phyloP scores from a whole-genome alignment of 2,113 vertebrate genomes.

The Sceloporus undulatus region DNA sequence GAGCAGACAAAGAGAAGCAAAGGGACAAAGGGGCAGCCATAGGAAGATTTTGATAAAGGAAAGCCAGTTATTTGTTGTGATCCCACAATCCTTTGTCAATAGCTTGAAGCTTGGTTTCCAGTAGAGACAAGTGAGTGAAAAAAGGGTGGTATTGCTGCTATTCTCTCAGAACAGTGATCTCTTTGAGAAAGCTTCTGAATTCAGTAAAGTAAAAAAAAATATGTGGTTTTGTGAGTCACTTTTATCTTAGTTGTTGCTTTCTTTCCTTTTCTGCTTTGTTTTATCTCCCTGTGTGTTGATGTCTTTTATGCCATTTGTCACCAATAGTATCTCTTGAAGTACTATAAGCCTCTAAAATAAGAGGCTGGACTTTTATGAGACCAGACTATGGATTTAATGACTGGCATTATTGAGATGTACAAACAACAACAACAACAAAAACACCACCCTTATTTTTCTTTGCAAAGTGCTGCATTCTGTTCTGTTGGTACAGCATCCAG shows the following conservation, averaged over 20 bases:
- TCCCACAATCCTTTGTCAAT: not conserved
- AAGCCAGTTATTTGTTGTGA: no score
- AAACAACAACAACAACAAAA: not conserved
- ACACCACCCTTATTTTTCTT: not conserved
- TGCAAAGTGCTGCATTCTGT: not conserved
- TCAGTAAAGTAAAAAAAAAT: conserved; percentile 10
- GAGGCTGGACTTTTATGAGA: not conserved
- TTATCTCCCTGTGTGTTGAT: not conserved
- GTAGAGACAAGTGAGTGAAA: not conserved
- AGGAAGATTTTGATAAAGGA: not conserved
- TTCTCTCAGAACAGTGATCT: not conserved
- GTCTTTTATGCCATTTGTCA: not conserved
- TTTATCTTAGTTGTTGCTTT: not conserved
- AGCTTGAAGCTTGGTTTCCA: not conserved
- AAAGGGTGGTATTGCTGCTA: not conserved
- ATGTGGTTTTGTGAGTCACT: not conserved
- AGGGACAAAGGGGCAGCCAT: not conserved
- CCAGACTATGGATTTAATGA: not conserved
- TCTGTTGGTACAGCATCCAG: not conserved
- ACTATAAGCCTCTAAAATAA: not conserved
- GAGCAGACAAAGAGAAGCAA: not conserved
- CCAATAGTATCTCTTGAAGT: not conserved
- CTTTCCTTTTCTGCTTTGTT: not conserved
- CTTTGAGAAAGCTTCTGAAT: conserved; percentile 1
- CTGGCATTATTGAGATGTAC: not conserved